phyloP scores from a whole-genome alignment of 2,888 invertebrate genomes.

The Mesochorus sp. region DNA sequence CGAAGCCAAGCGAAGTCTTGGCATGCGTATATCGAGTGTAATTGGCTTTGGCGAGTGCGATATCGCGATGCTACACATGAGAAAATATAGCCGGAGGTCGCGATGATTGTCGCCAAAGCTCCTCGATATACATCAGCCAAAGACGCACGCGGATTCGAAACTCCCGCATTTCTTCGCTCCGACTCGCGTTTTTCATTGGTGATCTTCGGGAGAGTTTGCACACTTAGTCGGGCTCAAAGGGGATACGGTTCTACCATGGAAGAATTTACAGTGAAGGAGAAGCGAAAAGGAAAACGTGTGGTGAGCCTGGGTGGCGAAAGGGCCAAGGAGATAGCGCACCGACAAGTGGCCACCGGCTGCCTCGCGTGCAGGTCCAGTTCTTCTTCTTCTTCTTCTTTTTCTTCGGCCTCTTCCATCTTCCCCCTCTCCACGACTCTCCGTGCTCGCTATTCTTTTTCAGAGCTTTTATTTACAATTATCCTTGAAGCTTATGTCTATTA shows the following conservation, averaged over 20 bases:
- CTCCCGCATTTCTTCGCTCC: slow-evolving; percentile 21
- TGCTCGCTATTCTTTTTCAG: not conserved
- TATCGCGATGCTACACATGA: slow-evolving; percentile 48
- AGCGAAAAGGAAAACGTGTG: slow-evolving; percentile 67
- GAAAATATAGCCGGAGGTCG: slow-evolving; percentile 35
- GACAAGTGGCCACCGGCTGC: slow-evolving; percentile 74
- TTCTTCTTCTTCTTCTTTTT: slow-evolving; percentile 48
- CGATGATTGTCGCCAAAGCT: slow-evolving; percentile 78
- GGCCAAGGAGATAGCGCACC: slow-evolving; percentile 71
- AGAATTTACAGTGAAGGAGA: slow-evolving; percentile 40
- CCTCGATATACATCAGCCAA: slow-evolving; percentile 76
- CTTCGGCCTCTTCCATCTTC: slow-evolving; percentile 6
- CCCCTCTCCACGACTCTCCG: not conserved
- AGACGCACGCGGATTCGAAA: slow-evolving; percentile 52
- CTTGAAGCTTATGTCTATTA: not conserved
- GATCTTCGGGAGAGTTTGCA: no score
- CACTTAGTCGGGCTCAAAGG: slow-evolving; percentile 22
- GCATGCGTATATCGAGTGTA: slow-evolving; percentile 72
- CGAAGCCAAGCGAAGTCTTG: slow-evolving; percentile 59
- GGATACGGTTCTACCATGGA: slow-evolving; percentile 9
- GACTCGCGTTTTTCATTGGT: no score
- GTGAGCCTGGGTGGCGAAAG: slow-evolving; percentile 61
- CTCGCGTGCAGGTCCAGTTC: slow-evolving; percentile 74
- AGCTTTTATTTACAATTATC: slow-evolving; percentile 2
- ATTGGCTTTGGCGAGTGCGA: slow-evolving; percentile 75